phyloP scores from a whole-genome alignment of 2,888 invertebrate genomes.

The Coleophora deauratella region DNA sequence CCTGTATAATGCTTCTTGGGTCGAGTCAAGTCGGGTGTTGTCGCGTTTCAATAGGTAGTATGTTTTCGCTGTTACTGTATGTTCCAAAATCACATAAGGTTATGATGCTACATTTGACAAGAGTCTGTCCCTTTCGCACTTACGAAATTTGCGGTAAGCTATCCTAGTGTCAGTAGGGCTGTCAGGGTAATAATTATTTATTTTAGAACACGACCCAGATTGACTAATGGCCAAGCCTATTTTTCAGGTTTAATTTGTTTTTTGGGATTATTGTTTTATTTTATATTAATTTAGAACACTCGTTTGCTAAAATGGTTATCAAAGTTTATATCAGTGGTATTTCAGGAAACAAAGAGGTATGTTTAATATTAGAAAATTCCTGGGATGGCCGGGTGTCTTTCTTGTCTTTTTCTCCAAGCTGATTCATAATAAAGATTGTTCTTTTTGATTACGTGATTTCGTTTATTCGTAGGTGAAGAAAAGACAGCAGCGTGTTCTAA shows the following conservation, averaged over 20 bases:
- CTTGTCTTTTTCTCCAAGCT: conserved; percentile 43
- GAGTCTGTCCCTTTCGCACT: too few species aligned
- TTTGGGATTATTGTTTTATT: conserved; percentile 38
- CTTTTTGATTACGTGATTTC: conserved; percentile 50
- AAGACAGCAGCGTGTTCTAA: conserved; percentile 92
- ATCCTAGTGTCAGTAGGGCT: too few species aligned
- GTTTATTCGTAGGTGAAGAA: conserved; percentile 88
- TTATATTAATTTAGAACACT: conserved; percentile 34
- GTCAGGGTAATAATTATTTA: too few species aligned
- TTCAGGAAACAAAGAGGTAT: conserved; percentile 95
- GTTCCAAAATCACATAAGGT: too few species aligned
- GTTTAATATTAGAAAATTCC: conserved; percentile 62
- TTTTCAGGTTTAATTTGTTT: conserved; percentile 46
- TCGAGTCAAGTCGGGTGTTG: too few species aligned
- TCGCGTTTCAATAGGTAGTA: too few species aligned
- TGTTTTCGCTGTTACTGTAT: too few species aligned
- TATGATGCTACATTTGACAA: too few species aligned
- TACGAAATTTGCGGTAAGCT: too few species aligned
- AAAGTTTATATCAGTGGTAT: conserved; percentile 94
- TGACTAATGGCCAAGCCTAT: conserved; percentile 70
- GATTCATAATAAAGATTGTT: conserved; percentile 50
- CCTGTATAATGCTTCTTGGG: too few species aligned
- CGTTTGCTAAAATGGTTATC: conserved; percentile 81
- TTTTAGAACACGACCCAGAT: too few species aligned
- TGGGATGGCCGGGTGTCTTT: conserved; percentile 51